These are phyloP conservation scores for Falco berigora DNA, from an alignment of 2,797 vertebrate species.

Conservation along the genomic window DNA sequence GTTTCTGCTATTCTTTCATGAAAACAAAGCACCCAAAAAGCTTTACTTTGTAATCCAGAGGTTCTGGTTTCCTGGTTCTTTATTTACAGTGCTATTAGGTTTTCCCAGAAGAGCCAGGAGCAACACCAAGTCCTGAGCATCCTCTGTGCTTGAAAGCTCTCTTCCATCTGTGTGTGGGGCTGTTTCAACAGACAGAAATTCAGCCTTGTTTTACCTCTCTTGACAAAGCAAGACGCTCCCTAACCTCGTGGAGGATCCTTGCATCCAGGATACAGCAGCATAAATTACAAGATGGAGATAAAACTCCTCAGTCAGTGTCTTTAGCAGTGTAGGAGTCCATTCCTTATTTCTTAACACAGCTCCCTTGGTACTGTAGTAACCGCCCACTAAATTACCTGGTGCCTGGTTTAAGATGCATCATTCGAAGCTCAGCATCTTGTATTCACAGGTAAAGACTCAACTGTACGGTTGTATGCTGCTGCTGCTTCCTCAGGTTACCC, in stretches of 20 bases:
- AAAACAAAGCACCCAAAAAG: neutral
- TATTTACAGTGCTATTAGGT: neutral
- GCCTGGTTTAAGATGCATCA: neutral
- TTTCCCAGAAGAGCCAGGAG: neutral
- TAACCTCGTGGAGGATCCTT: neutral
- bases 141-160: neutral
- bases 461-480: neutral
- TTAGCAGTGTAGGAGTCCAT: neutral
- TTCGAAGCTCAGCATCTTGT: neutral
- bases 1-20: neutral
- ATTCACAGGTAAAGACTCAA: neutral
- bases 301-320: neutral
- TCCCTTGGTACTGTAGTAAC: neutral
- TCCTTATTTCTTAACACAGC: neutral
- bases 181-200: neutral
- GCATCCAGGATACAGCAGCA: neutral
- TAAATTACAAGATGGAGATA: neutral
- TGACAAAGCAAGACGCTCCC: neutral
- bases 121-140: neutral
- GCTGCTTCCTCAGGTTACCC: neutral
- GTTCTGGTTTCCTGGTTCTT: neutral
- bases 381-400: neutral
- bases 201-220: neutral
- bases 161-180: neutral
- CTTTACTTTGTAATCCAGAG: neutral